Percentiles rank a stretch among this genome's conserved stretches.
Evolutionary conservation across 2,797 vertebrate genomes (phyloP).

Genomic region (Takifugu rubripes): DNA sequence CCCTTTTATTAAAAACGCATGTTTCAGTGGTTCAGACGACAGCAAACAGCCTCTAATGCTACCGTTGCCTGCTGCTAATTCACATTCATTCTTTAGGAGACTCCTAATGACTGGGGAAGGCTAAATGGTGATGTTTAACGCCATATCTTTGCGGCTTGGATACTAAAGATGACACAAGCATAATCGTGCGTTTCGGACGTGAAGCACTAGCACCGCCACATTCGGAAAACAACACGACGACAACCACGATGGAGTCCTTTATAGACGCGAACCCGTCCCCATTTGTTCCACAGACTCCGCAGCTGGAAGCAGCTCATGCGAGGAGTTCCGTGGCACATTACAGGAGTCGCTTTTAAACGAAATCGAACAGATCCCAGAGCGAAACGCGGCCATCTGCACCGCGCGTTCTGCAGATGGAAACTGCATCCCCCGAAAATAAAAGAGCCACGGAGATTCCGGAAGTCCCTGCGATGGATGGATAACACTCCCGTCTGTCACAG

Average conservation of each 20-base stretch:
- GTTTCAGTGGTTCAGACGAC: too few relatives aligned
- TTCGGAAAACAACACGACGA: too few relatives aligned
- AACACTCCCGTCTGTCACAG: neutral
- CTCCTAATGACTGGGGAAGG: too few relatives aligned
- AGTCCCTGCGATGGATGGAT: conserved; percentile 1
- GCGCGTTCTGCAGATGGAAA: neutral
- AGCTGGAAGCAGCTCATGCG: neutral
- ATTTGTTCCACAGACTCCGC: neutral
- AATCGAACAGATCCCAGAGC: too few relatives aligned
- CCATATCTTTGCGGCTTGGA: too few relatives aligned
- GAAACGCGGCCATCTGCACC: conserved; percentile 1
- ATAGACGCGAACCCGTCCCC: neutral
- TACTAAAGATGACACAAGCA: too few relatives aligned
- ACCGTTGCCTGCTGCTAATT: too few relatives aligned
- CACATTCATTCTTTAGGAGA: too few relatives aligned
- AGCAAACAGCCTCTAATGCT: too few relatives aligned
- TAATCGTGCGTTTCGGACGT: too few relatives aligned
- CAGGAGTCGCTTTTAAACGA: conserved; percentile 28
- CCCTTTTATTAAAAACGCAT: conserved; percentile 1
- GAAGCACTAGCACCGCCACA: too few relatives aligned
- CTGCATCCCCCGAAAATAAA: conserved; percentile 2
- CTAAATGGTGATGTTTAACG: too few relatives aligned
- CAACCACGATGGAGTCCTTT: neutral
- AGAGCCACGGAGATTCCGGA: neutral
- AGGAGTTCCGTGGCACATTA: neutral